Base-by-base conservation (phyloP, 1,140 invertebrate species). In the Halesus radiatus region DNA sequence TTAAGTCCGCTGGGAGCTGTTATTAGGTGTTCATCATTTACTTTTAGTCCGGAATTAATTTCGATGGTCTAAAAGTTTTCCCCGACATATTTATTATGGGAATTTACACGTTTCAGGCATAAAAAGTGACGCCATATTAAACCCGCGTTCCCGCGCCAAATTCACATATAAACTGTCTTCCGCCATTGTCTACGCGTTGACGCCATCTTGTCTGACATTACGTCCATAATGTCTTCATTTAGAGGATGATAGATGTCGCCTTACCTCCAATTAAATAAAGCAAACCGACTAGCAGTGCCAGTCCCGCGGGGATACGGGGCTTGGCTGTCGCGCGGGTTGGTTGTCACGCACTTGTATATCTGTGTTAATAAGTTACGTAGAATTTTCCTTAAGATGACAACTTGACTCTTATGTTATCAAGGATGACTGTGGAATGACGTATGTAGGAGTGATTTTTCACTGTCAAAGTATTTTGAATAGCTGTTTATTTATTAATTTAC, bases 71-170 rank as follows among this genome's bases (percentile, higher is more conserved):
- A 50, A 60, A 58, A 76, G 26, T 76, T 22, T 76, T 76, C 32
- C 15, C 54, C 15, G 32, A 23, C 52, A 29, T 76, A 68, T 77
- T 73, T 74, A 79, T 74, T 37, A 50, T 26, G 20, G 60, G 64
- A 52, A 77, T 81, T 81, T 81, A 77, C 80, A 81, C 74, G 80
- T 81, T 77, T 54, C 52, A 26, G 53, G 64, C 62, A 76, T 81
- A 81, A 81, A 76, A 77, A 76, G 26, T 66, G 32, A 26, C 62
- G 62, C 62, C 62, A 66, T 66, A 66, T 66, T 66, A 72, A 72
- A 66, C n/a, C 62, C 10, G 62, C 62, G 62, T 66, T 66, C 62
- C 62, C 62, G 62, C 62, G 62, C 62, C 18, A 66, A 66, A 26
- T 37, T 66, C 62, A 22, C 62, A 66, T 37, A 22, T 66, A 66